A percentile compares a stretch with the other conserved stretches of the same genome.
These are phyloP conservation scores for Discoglossus pictus DNA, from an alignment of 2,797 vertebrate genomes.

Conservation along the genomic window DNA sequence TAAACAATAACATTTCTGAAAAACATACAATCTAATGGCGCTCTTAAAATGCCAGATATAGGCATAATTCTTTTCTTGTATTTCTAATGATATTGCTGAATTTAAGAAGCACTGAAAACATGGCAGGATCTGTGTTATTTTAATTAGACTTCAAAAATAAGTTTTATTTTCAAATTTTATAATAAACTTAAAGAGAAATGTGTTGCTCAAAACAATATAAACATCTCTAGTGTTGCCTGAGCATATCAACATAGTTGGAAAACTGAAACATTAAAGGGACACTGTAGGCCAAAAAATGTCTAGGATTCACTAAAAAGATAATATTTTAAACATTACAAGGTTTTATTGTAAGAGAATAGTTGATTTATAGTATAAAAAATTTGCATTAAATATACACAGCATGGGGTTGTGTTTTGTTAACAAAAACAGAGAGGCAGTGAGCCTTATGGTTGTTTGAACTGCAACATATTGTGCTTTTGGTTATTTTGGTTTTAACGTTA, in stretches of 20 bases:
- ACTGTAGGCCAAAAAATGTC: too few species aligned
- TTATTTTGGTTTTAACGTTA: too few species aligned
- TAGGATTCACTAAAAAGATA: too few species aligned
- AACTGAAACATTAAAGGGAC: too few species aligned
- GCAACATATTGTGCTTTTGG: too few species aligned
- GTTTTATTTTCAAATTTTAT: slow-evolving; percentile 15
- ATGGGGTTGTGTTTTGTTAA: too few species aligned
- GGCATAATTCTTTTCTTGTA: neutral
- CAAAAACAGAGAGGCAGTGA: too few species aligned
- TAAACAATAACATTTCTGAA: neutral
- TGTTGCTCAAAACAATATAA: neutral
- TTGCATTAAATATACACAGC: too few species aligned
- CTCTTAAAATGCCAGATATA: neutral
- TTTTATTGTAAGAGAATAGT: too few species aligned
- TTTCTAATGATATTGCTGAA: neutral
- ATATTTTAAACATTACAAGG: too few species aligned
- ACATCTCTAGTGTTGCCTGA: slow-evolving; percentile 1
- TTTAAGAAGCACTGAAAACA: slow-evolving; percentile 8
- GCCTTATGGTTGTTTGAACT: too few species aligned
- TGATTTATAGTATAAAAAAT: too few species aligned
- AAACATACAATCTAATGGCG: slow-evolving; percentile 2
- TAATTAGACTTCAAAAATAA: slow-evolving; percentile 19
- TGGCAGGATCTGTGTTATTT: slow-evolving; percentile 12
- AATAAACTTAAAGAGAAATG: slow-evolving; percentile 5
- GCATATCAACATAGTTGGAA: neutral